Evolutionary conservation across 2,888 invertebrate species (phyloP), one percentile per base, ranked within the genome.

Genomic region (Drosophila testacea): DNA sequence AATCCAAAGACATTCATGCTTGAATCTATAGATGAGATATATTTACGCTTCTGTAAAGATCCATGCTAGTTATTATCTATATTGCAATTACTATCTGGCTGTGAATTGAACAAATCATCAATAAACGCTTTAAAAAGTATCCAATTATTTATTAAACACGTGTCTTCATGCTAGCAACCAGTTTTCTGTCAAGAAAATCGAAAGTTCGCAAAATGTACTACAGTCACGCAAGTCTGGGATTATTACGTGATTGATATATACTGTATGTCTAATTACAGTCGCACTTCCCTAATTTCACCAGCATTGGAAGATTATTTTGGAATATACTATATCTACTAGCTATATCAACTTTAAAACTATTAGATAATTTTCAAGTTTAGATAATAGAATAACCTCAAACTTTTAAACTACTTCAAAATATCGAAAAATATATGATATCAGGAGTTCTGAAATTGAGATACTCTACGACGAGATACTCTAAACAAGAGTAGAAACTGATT

Each of bases 1-100:
- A 86, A 92, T 75, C 87, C 90, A 0, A 85, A 88, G 57, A 85
- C 92, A 0, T 83, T 92, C 50, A 87, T 92, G 82, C 60, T 92
- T 4, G 91, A 92, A 70, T 77, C 91, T 0, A 57, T 78, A 46
- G 89, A 88, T 27, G 90, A 90, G 6, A 78, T 92, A 9, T 89
- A 86, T 54, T 69, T 90, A 6, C 81, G 73, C 27, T 88, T 91
- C 64, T 61, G 77, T 28, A 56, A 47, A 11, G 79, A 79, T 60
- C 38, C 42, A 13, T 13, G 30, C 13, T 81, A 71, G 61, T 10
- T 32, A 38, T 7, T 34, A 42, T 4, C 13, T 38, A 50, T 7
- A 22, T 6, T n/a, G 36, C 50, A 50, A 27, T 50, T 27, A 11
- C 6, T 36, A 36, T 36, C 22, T 22, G 50, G 50, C 50, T 50